Conservation (phyloP, 1,140 invertebrate species). For the Bombus polaris region DNA sequence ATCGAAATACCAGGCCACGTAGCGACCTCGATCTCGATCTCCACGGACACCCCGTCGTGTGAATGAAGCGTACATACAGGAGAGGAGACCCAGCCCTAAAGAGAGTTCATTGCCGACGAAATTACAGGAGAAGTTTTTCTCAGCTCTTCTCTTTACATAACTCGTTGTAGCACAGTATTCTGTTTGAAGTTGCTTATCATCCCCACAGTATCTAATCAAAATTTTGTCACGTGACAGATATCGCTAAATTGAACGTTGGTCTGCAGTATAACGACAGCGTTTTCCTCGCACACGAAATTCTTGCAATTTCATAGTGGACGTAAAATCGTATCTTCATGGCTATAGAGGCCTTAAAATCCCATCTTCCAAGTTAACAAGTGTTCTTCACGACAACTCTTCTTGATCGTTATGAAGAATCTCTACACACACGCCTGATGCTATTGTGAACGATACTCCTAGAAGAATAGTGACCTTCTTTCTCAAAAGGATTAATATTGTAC, state of each 20-base stretch:
- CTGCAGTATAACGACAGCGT: background rate
- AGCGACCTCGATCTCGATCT: conserved; percentile 64
- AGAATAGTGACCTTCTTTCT: background rate
- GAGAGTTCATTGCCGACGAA: conserved; percentile 2
- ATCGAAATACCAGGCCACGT: conserved; percentile 54
- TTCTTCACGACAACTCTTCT: background rate
- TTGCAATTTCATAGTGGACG: background rate
- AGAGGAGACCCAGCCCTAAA: background rate
- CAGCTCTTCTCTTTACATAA: background rate
- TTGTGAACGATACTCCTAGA: background rate
- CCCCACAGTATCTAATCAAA: background rate
- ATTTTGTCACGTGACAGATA: background rate
- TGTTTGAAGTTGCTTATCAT: background rate
- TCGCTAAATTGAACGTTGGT: background rate
- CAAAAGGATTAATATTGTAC: background rate
- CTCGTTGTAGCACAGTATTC: background rate
- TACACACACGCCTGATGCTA: background rate
- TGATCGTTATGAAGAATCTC: background rate
- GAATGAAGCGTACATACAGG: conserved; percentile 14
- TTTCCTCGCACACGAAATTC: background rate
- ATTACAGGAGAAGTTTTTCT: conserved; percentile 14
- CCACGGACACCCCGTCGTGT: conserved; percentile 39
- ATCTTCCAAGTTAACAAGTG: background rate
- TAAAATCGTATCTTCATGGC: no score
- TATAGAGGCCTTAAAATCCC: background rate